Evolutionary conservation across 2,797 vertebrate genomes (phyloP).

Genomic region (Lophotriccus pileatus): DNA sequence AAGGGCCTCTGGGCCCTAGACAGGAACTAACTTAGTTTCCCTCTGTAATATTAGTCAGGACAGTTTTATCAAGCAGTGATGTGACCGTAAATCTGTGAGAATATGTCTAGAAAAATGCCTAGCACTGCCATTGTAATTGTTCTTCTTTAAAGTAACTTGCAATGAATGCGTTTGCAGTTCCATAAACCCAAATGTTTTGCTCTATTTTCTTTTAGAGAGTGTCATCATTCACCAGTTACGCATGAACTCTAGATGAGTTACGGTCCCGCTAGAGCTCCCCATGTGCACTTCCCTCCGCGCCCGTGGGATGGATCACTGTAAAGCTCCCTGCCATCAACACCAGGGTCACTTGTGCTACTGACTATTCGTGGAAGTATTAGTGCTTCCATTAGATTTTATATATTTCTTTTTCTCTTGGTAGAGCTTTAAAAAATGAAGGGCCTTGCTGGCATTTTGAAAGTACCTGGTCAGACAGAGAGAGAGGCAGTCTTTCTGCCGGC

Average conservation of each 20-base stretch:
- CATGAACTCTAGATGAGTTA: slow-evolving; percentile 79
- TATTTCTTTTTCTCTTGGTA: slow-evolving; percentile 24
- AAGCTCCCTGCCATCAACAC: slow-evolving; percentile 47
- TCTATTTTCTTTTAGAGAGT: slow-evolving; percentile 79
- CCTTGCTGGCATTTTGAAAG: slow-evolving; percentile 34
- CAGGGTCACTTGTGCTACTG: slow-evolving; percentile 75
- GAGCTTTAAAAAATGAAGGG: slow-evolving; percentile 43
- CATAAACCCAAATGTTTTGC: slow-evolving; percentile 20
- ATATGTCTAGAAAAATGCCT: background rate
- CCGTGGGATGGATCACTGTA: slow-evolving; percentile 57
- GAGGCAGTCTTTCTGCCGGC: slow-evolving; percentile 43
- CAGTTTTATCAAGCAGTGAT: background rate
- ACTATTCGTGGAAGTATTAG: slow-evolving; percentile 64
- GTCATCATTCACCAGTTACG: slow-evolving; percentile 81
- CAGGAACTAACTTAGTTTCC: background rate
- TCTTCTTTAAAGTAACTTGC: background rate
- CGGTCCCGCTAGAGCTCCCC: background rate
- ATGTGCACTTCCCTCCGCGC: slow-evolving; percentile 54
- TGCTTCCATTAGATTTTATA: slow-evolving; percentile 53
- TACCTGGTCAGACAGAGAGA: slow-evolving; percentile 22
- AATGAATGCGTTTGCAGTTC: background rate
- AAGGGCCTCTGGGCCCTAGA: background rate
- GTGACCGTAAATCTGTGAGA: background rate
- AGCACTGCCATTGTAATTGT: background rate
- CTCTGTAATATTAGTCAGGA: background rate